These are phyloP conservation scores for Homarus americanus DNA, from an alignment of 1,140 invertebrate genomes.

Conservation along the genomic window DNA sequence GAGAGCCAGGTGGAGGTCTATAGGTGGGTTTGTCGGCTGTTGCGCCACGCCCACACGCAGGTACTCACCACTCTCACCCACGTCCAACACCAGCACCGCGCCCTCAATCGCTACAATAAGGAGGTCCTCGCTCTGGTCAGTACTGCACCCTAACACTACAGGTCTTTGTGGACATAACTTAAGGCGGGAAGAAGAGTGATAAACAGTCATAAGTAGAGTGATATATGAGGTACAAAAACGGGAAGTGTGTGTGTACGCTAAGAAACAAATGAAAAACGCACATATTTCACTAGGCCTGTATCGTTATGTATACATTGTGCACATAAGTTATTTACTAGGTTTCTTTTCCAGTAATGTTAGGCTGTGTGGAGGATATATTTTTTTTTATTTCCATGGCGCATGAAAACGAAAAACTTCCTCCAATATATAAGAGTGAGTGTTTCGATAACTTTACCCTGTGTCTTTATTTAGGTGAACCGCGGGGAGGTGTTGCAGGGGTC, in stretches of 20 bases:
- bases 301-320: no score
- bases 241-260: no score
- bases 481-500: neutral
- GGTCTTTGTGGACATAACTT: no score
- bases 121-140: constrained; percentile 1
- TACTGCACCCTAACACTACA: neutral
- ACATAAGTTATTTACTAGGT: no score
- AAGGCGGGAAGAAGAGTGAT: no score
- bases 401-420: neutral
- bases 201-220: no score
- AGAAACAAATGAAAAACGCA: no score
- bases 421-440: neutral
- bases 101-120: constrained; percentile 8
- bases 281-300: no score
- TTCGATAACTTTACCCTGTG: neutral
- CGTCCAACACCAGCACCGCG: constrained; percentile 8
- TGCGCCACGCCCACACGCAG: constrained; percentile 34
- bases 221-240: no score
- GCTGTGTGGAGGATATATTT: no score
- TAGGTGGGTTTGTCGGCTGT: constrained; percentile 33
- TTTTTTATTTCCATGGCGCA: neutral
- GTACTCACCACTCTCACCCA: constrained; percentile 38
- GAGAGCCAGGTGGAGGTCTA: constrained; percentile 39
- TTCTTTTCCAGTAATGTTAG: no score
- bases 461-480: neutral